phyloP scores from a whole-genome alignment of 2,797 vertebrate genomes.

The Premnoplex brunnescens region DNA sequence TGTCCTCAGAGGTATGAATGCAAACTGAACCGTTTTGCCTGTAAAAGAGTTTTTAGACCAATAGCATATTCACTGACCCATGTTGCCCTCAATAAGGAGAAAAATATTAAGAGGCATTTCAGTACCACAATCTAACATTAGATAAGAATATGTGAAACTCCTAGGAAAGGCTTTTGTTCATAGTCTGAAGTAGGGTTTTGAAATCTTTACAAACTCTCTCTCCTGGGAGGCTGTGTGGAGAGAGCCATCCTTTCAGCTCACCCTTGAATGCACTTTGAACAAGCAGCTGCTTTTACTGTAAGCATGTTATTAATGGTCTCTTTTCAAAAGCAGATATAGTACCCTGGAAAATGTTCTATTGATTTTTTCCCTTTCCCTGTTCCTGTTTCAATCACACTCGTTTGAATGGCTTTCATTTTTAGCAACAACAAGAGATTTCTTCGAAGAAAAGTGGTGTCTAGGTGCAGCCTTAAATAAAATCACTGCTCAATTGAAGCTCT shows the following conservation, averaged over 20 bases:
- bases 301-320: constrained; percentile 78
- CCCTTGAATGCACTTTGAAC: constrained; percentile 79
- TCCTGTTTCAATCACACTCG: constrained; percentile 76
- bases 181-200: constrained; percentile 43
- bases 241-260: constrained; percentile 72
- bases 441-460: constrained; percentile 72
- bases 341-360: constrained; percentile 76
- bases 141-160: constrained; percentile 42
- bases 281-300: constrained; percentile 76
- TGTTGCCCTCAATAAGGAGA: background rate
- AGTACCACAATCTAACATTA: background rate
- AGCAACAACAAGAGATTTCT: constrained; percentile 76
- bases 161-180: constrained; percentile 22
- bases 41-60: background rate
- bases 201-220: constrained; percentile 69
- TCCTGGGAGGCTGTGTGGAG: constrained; percentile 44
- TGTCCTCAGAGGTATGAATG: background rate
- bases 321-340: constrained; percentile 79
- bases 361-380: constrained; percentile 73
- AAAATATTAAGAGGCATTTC: background rate
- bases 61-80: background rate
- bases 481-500: constrained; percentile 77
- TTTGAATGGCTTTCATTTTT: constrained; percentile 81
- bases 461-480: constrained; percentile 76
- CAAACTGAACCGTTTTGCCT: background rate